phyloP scores from a whole-genome alignment of 2,888 invertebrate species.

The Synanthedon formicaeformis region DNA sequence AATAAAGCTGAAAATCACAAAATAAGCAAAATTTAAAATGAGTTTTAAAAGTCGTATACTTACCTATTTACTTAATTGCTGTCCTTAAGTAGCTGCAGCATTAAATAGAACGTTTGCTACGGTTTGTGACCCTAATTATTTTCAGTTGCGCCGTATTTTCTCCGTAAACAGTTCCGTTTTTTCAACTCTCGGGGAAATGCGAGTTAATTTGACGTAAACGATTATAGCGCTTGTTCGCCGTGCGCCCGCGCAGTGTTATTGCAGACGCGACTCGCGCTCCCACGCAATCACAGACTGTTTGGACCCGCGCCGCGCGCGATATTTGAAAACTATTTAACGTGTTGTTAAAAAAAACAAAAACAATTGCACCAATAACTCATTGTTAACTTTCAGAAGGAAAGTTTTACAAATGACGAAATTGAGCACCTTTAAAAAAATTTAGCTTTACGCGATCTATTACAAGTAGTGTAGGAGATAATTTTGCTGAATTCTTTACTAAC shows the following conservation, averaged over 20 bases:
- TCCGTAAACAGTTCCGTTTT: constrained; percentile 53
- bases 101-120: constrained; percentile 14
- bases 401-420: constrained; percentile 41
- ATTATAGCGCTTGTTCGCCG: constrained; percentile 23
- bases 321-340: constrained; percentile 17
- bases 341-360: constrained; percentile 4
- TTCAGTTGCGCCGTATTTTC: constrained; percentile 52
- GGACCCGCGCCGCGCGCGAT: constrained; percentile 19
- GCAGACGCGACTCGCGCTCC: constrained; percentile 37
- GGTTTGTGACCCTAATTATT: constrained; percentile 46
- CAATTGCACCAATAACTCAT: constrained; percentile 25
- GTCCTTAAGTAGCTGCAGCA: too few relatives aligned
- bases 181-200: constrained; percentile 57
- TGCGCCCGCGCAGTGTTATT: constrained; percentile 38
- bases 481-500: constrained; percentile 35
- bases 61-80: too few relatives aligned
- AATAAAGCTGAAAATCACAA: too few relatives aligned
- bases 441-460: background rate
- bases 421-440: background rate
- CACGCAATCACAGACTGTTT: constrained; percentile 17
- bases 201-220: constrained; percentile 52
- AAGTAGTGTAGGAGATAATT: background rate
- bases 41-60: too few relatives aligned
- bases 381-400: constrained; percentile 52
- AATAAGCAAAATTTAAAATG: too few relatives aligned